Conservation (phyloP, 2,888 invertebrate genomes). For the Synergus itoensis region DNA sequence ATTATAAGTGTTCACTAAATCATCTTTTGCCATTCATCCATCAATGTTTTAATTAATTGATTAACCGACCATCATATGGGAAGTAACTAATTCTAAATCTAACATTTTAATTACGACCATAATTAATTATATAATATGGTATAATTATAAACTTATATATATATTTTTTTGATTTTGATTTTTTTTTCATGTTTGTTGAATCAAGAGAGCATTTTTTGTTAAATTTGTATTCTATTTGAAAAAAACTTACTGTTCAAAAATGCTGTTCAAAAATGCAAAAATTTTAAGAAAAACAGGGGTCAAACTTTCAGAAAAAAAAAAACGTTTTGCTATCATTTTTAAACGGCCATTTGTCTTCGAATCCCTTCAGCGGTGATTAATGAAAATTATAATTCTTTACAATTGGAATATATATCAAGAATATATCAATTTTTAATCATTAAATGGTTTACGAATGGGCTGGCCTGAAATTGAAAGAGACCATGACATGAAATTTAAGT, state of each 20-base stretch:
- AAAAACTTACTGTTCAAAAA: too few relatives aligned
- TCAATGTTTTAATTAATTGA: neutral
- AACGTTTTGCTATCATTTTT: too few relatives aligned
- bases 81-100: neutral
- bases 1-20: neutral
- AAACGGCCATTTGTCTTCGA: too few relatives aligned
- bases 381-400: neutral
- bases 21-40: neutral
- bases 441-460: neutral
- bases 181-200: too few relatives aligned
- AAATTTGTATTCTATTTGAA: too few relatives aligned
- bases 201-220: too few relatives aligned
- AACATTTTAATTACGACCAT: neutral
- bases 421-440: neutral
- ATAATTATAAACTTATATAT: too few relatives aligned
- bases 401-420: neutral
- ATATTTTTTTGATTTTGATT: too few relatives aligned
- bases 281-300: neutral
- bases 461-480: neutral
- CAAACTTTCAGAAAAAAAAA: too few relatives aligned
- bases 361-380: too few relatives aligned
- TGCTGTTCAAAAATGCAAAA: neutral
- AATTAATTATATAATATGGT: too few relatives aligned
- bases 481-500: slow-evolving; percentile 7
- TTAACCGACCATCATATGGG: neutral